Conservation (phyloP, 2,797 vertebrate genomes). For the Sebastes taczanowskii region DNA sequence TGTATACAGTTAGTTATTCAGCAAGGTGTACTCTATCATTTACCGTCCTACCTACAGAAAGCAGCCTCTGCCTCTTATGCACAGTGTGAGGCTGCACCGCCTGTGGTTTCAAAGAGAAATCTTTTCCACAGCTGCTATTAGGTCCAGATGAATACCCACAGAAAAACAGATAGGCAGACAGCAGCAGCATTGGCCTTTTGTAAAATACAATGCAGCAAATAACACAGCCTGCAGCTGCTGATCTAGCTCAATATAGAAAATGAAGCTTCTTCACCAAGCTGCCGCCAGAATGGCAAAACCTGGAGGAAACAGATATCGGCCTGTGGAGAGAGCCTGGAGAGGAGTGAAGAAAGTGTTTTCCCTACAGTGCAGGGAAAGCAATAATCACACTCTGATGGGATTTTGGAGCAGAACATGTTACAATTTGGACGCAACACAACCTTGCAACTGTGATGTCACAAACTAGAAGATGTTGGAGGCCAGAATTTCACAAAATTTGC, state of each 20-base stretch:
- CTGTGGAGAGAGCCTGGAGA: not conserved
- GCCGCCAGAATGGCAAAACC: not conserved
- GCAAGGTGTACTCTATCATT: not conserved
- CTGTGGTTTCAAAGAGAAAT: constrained; percentile 32
- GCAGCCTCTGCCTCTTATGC: not conserved
- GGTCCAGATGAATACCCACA: constrained; percentile 2
- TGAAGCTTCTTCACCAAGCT: constrained; percentile 1
- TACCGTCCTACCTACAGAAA: not conserved
- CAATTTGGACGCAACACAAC: not conserved
- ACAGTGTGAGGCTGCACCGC: not conserved
- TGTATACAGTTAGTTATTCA: not conserved
- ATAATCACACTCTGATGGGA: not conserved
- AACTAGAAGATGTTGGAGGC: not conserved
- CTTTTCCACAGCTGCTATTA: not conserved
- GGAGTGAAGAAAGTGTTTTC: not conserved
- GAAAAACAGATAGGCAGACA: not conserved
- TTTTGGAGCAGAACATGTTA: not conserved
- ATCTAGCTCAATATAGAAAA: constrained; percentile 6
- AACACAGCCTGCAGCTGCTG: constrained; percentile 26
- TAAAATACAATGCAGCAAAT: constrained; percentile 43
- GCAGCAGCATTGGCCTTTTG: constrained; percentile 22
- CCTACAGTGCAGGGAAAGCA: not conserved
- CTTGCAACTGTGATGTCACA: not conserved
- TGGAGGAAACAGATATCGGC: not conserved
- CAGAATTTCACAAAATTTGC: not conserved